phyloP scores from a whole-genome alignment of 2,888 invertebrate species.

The Eupithecia exiguata region DNA sequence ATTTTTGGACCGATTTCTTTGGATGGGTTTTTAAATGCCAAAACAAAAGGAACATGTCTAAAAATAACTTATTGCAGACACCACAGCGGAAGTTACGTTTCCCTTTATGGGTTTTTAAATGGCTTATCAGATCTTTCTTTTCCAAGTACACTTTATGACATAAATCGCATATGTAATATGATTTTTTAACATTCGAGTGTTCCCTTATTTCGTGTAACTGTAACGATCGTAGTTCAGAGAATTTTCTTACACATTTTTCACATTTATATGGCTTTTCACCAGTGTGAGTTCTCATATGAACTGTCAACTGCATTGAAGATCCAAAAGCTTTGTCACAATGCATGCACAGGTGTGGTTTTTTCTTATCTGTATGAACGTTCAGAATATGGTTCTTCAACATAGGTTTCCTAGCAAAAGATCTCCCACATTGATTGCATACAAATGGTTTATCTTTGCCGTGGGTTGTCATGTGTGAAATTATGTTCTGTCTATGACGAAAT shows the following conservation, averaged over 20 bases:
- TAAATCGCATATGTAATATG: background rate
- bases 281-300: background rate
- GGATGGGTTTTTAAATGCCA: background rate
- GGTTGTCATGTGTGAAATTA: background rate
- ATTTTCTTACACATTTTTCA: background rate
- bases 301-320: background rate
- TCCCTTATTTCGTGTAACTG: background rate
- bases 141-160: constrained; percentile 10
- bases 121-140: background rate
- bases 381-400: background rate
- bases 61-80: background rate
- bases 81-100: background rate
- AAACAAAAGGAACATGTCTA: background rate
- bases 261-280: background rate
- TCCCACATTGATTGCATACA: background rate
- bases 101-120: constrained; percentile 4
- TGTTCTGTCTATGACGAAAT: background rate
- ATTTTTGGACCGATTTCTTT: background rate
- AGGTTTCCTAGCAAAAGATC: background rate
- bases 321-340: background rate
- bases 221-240: background rate
- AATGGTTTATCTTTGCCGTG: background rate
- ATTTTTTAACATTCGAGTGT: background rate
- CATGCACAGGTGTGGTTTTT: background rate
- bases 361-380: background rate